phyloP scores from a whole-genome alignment of 2,888 invertebrate genomes.

The Tenthredo distinguenda region DNA sequence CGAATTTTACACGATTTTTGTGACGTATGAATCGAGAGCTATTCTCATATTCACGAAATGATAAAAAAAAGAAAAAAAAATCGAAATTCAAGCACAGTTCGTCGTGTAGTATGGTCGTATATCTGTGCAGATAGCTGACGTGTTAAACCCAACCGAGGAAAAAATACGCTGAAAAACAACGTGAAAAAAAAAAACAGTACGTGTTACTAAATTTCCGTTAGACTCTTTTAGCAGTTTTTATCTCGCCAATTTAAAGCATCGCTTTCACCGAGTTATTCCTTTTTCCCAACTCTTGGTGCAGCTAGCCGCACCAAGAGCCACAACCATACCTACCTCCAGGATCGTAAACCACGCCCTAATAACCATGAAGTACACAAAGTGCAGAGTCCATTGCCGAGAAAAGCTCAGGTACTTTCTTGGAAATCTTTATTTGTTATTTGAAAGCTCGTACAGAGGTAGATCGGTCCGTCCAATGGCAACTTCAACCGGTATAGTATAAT shows the following conservation, averaged over 20 bases:
- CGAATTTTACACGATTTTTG: neutral
- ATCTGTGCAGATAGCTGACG: neutral
- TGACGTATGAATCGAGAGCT: neutral
- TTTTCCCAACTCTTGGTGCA: constrained; percentile 5
- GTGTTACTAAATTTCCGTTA: constrained; percentile 2
- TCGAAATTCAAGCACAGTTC: neutral
- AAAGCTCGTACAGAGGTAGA: neutral
- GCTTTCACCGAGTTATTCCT: neutral
- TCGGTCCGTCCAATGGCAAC: neutral
- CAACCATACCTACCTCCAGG: constrained; percentile 25
- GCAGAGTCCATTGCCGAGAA: constrained; percentile 18
- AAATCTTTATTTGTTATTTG: neutral
- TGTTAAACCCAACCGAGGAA: neutral
- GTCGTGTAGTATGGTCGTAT: neutral
- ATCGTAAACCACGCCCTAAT: constrained; percentile 51
- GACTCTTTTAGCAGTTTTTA: constrained; percentile 16
- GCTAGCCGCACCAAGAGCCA: neutral
- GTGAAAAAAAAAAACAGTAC: neutral
- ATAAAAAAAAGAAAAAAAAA: neutral
- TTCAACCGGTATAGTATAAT: neutral
- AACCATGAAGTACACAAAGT: constrained; percentile 42
- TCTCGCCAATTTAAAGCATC: neutral
- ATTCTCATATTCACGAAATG: neutral
- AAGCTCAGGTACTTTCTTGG: neutral
- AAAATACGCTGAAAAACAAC: neutral